Base-by-base conservation (phyloP, 53 echinoderm and acorn worm genomes). In the Paelopatides confundens region DNA sequence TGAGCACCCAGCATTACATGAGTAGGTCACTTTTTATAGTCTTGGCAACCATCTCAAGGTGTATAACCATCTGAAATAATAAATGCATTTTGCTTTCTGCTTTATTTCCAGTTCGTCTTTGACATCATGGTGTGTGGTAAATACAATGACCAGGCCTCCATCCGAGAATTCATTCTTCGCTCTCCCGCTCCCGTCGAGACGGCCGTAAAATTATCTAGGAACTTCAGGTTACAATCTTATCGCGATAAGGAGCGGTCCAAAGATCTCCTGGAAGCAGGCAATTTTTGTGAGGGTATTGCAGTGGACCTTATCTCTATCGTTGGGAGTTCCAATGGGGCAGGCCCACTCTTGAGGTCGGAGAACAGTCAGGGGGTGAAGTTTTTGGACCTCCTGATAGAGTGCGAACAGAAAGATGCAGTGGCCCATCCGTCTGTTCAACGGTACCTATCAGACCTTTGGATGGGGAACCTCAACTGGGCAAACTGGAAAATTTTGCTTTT, bases 341-440 rank as follows among this genome's bases (percentile, higher is more conserved):
- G 98, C 21, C 90, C 90, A 6, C 65, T 97, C 3, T 92, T 97
- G 23, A 85, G 92, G 39, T 90, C 98, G 1, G 93, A 92, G 26
- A 95, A 95, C 85, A 90, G 90, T 54, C 82, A 93, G 13, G 95
- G 95, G 7, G 87, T 93, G 63, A 89, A 91, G 15, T 94, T 97
- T 53, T 74, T 97, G 30, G 98, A 97, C 76, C 86, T 97, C 30
- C 71, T 97, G 50, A 97, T 97, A 51, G 98, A 97, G 79, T 97
- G 94, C 29, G 94, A 97, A 53, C 93, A 97, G 85, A 97, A 97
- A 85, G 98, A 97, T 82, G 98, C 95, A 1, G 94, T 97, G 31
- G 95, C 98, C 6, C 95, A 97, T 82, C 98, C 98, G 9, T 95
- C 98, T 2, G 98, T 97, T 3, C 98, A 97, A 70, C 89, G 95